Conservation (phyloP, 1,140 invertebrate species). For the Zaprionus gabonicus region DNA sequence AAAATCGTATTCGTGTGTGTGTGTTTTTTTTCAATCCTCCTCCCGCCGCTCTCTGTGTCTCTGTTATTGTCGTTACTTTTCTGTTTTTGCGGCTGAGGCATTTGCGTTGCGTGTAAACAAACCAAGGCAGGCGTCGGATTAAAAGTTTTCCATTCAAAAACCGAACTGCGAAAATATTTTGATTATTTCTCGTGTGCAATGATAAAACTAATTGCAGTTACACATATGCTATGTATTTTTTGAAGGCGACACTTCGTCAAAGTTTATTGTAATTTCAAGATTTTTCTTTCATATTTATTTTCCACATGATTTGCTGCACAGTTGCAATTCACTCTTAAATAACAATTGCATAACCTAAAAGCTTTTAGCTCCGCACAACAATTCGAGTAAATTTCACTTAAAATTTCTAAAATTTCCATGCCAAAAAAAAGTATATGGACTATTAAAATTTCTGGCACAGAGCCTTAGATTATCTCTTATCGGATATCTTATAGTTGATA, state of each 20-base stretch:
- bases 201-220: slow-evolving; percentile 75
- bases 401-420: not conserved
- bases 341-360: not conserved
- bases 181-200: slow-evolving; percentile 62
- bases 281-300: slow-evolving; percentile 8
- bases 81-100: slow-evolving; percentile 51
- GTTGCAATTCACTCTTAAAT: slow-evolving; percentile 1
- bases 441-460: not conserved
- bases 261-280: not conserved
- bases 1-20: slow-evolving; percentile 47
- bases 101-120: slow-evolving; percentile 69
- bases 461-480: not conserved
- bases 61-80: slow-evolving; percentile 35
- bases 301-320: slow-evolving; percentile 1
- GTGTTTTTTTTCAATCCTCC: slow-evolving; percentile 9
- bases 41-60: slow-evolving; percentile 26
- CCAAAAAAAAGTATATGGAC: not conserved
- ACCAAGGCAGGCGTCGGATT: slow-evolving; percentile 78
- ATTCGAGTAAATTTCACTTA: not conserved
- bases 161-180: slow-evolving; percentile 67
- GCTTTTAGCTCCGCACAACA: not conserved
- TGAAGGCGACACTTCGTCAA: not conserved
- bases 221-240: slow-evolving; percentile 18
- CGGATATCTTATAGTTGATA: not conserved
- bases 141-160: slow-evolving; percentile 75